Evolutionary conservation across 2,888 invertebrate genomes (phyloP), one percentile per base, ranked within the genome.

Genomic region (Troilus luridus): DNA sequence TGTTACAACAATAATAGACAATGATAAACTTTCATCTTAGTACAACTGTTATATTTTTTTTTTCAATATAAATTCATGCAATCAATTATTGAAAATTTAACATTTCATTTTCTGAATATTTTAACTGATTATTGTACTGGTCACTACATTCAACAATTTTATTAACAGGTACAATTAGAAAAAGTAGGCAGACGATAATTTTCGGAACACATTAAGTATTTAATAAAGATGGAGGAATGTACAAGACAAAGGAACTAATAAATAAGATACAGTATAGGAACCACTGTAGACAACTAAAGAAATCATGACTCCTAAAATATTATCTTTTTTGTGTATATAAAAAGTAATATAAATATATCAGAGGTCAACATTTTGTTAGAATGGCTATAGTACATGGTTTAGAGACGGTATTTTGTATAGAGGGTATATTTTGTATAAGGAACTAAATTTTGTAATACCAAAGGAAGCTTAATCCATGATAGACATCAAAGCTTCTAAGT

Each of bases 91-190:
- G 81, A 67, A 67, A 67, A 24, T 24, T 27, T 24, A 67, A 67
- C 67, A 67, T 67, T 67, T 67, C 12, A 67, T 67, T 24, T 67
- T 67, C 67, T 67, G 27, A 41, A 24, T 1, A 41, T 41, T 27
- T 56, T 58, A 85, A 85, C 54, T 56, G 56, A 58, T 58, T 85
- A 56, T 85, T 85, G 85, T 58, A 56, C 21, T 56, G 56, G 56
- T 85, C 56, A 58, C 85, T 56, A 58, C 56, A 56, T 85, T 85
- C n/a, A 85, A 85, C 56, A 85, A 77, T 77, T 85, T 54, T 41
- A 41, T 41, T 54, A n/a, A 85, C 85, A 85, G 54, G 56, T 85
- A 85, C 85, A 85, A 85, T 85, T 56, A 85, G 56, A 85, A 85
- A 81, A 56, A 58, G 21, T 85, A 85, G 54, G 56, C 56, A 17